Percentiles rank a stretch among this genome's conserved stretches.
Evolutionary conservation across 2,888 invertebrate genomes (phyloP).

Genomic region (Apantesis nais): DNA sequence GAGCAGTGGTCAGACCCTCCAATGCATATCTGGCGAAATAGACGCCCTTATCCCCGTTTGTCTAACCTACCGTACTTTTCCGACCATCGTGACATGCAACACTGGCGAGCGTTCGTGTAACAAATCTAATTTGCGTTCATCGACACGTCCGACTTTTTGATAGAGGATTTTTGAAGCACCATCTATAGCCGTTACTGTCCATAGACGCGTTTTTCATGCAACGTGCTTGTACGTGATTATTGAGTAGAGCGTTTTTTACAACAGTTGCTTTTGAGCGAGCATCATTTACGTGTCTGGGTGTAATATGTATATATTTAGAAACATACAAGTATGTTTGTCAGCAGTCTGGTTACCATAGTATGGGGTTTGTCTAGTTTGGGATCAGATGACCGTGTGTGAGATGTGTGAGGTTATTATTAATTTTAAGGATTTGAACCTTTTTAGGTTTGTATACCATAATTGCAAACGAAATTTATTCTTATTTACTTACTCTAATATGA

Average conservation of each 20-base stretch:
- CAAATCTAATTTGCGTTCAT: conserved; percentile 80
- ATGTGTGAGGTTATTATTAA: too few species aligned
- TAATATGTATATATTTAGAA: too few species aligned
- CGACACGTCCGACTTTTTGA: conserved; percentile 75
- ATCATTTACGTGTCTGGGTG: too few species aligned
- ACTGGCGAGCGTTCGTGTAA: conserved; percentile 60
- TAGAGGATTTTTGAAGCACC: conserved; percentile 69
- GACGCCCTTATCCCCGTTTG: conserved; percentile 25
- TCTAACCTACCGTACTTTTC: conserved; percentile 47
- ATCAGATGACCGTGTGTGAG: too few species aligned
- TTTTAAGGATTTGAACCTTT: not conserved
- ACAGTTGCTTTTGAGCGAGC: not conserved
- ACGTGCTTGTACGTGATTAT: conserved; percentile 23
- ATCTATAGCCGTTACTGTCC: conserved; percentile 25
- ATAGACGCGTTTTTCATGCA: conserved; percentile 40
- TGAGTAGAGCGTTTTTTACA: not conserved
- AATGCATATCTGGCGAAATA: not conserved
- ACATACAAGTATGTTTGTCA: too few species aligned
- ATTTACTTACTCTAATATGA: too few species aligned
- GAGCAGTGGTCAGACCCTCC: not conserved
- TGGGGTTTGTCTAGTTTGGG: too few species aligned
- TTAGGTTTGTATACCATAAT: not conserved
- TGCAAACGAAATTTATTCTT: not conserved
- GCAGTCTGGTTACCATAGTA: too few species aligned
- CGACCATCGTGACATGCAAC: conserved; percentile 40